phyloP scores from a whole-genome alignment of 2,888 invertebrate genomes.

The Unio delphinus region DNA sequence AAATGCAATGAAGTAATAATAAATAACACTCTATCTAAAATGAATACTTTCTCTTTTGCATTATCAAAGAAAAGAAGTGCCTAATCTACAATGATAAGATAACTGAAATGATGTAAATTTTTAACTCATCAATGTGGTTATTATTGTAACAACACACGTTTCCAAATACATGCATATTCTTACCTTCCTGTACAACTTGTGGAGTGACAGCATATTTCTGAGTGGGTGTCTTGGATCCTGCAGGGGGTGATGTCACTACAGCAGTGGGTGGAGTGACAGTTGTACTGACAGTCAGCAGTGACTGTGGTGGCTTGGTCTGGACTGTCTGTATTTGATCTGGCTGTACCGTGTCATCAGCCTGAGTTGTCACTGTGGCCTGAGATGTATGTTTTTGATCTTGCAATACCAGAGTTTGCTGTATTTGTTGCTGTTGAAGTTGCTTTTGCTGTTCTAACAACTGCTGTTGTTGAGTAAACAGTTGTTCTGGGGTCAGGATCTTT shows the following conservation, averaged over 20 bases:
- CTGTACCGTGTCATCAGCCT: conserved; percentile 1
- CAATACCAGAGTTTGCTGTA: neutral
- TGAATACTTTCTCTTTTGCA: too few species aligned
- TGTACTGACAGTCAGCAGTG: conserved; percentile 6
- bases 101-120: too few species aligned
- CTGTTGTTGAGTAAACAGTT: neutral
- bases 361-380: too few species aligned
- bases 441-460: conserved; percentile 5
- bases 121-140: too few species aligned
- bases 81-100: too few species aligned
- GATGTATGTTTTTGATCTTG: too few species aligned
- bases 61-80: too few species aligned
- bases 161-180: conserved; percentile 3
- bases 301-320: conserved; percentile 1
- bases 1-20: too few species aligned
- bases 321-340: neutral
- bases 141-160: neutral
- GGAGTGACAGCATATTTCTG: conserved; percentile 88
- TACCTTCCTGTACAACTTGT: conserved; percentile 93
- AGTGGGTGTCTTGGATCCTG: conserved; percentile 21
- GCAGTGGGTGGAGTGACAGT: conserved; percentile 25
- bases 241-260: conserved; percentile 13
- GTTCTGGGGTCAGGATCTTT: neutral
- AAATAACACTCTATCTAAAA: too few species aligned
- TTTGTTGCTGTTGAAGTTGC: conserved; percentile 7